Evolutionary conservation across 2,888 invertebrate species (phyloP).

Genomic region (Strigamia maritima): DNA sequence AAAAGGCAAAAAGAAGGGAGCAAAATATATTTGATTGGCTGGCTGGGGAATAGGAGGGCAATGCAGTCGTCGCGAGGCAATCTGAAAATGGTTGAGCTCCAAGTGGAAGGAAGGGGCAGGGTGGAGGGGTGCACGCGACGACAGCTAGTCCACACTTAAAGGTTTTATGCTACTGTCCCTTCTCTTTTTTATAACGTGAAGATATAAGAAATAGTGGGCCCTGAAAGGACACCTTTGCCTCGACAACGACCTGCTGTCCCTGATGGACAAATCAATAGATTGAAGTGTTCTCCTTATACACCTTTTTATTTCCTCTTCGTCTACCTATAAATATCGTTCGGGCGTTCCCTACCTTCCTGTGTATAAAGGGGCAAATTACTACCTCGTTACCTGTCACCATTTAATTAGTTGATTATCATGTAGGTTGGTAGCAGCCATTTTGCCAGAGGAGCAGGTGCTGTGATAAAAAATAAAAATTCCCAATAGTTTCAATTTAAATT

Average conservation of each 20-base stretch:
- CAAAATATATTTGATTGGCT: conserved; percentile 29
- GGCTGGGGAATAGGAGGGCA: conserved; percentile 10
- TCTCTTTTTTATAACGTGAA: conserved; percentile 10
- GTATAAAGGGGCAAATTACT: neutral
- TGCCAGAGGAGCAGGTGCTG: conserved; percentile 4
- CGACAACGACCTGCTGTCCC: conserved; percentile 15
- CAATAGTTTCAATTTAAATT: no score
- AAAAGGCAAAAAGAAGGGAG: conserved; percentile 24
- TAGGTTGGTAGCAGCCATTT: neutral
- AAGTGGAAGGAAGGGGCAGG: neutral
- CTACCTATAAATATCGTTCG: neutral
- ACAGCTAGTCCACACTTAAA: conserved; percentile 9
- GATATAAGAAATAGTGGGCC: conserved; percentile 15
- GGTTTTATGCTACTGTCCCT: conserved; percentile 15
- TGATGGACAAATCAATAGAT: conserved; percentile 15
- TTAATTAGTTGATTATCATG: conserved; percentile 10
- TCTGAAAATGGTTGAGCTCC: conserved; percentile 29
- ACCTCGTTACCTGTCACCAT: conserved; percentile 5
- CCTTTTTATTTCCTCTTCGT: conserved; percentile 6
- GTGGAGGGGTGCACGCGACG: neutral
- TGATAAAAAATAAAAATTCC: neutral
- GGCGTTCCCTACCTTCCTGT: neutral
- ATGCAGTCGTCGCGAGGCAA: conserved; percentile 14
- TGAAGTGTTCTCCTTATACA: conserved; percentile 15
- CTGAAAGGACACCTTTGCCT: conserved; percentile 15